phyloP scores from a whole-genome alignment of 2,888 invertebrate genomes.

The Alcis repandata region DNA sequence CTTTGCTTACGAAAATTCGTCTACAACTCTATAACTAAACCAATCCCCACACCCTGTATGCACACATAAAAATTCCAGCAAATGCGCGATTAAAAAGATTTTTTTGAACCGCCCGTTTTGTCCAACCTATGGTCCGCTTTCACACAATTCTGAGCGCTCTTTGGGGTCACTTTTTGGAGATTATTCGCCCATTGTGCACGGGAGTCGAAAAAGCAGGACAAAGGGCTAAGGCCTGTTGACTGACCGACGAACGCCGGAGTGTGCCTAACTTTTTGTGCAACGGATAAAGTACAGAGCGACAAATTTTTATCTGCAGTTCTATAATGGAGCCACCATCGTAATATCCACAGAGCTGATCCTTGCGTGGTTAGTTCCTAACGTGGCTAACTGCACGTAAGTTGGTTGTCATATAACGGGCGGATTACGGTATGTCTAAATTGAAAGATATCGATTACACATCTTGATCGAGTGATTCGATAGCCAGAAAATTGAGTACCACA shows the following conservation, averaged over 20 bases:
- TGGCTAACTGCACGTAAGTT: neutral
- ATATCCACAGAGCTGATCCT: neutral
- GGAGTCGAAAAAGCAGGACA: slow-evolving; percentile 76
- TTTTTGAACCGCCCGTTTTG: slow-evolving; percentile 67
- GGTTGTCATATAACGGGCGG: slow-evolving; percentile 54
- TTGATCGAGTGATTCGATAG: slow-evolving; percentile 55
- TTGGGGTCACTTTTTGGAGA: slow-evolving; percentile 87
- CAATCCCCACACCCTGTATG: slow-evolving; percentile 65
- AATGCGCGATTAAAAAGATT: slow-evolving; percentile 70
- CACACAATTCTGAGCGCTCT: slow-evolving; percentile 74
- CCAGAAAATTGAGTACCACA: slow-evolving; percentile 47
- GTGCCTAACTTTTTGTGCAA: slow-evolving; percentile 58
- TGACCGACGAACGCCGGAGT: slow-evolving; percentile 61
- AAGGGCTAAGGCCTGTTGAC: slow-evolving; percentile 76
- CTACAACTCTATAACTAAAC: neutral
- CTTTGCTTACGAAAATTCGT: neutral
- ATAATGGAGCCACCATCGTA: neutral
- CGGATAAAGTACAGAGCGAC: slow-evolving; percentile 45
- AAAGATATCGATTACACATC: slow-evolving; percentile 70
- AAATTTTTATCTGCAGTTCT: neutral
- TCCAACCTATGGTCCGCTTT: slow-evolving; percentile 63
- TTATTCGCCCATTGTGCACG: slow-evolving; percentile 75
- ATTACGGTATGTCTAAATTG: slow-evolving; percentile 52
- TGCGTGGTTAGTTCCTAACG: neutral
- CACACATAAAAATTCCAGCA: slow-evolving; percentile 64